Conservation (phyloP, 2,797 vertebrate genomes). For the Lemur catta region DNA sequence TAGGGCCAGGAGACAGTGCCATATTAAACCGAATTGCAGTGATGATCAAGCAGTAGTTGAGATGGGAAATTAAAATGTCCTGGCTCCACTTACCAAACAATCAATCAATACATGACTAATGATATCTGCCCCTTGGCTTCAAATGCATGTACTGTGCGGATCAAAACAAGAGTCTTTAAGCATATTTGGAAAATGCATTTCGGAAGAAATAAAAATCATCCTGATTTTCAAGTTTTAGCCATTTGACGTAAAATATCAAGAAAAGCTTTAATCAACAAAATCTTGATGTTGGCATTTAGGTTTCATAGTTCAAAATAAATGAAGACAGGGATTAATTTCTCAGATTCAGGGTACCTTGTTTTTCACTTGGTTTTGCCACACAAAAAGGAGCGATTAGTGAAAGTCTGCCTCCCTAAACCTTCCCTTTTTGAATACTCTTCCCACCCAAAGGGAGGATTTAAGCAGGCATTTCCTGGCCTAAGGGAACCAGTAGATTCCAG, state of each 20-base stretch:
- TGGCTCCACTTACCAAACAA: conserved; percentile 38
- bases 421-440: background rate
- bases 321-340: background rate
- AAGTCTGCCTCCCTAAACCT: background rate
- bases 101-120: background rate
- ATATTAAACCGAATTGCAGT: conserved; percentile 54
- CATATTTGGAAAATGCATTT: background rate
- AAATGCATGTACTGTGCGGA: background rate
- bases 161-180: conserved; percentile 35
- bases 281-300: background rate
- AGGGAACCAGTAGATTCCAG: background rate
- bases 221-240: background rate
- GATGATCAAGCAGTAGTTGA: conserved; percentile 34
- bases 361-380: background rate
- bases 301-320: background rate
- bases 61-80: conserved; percentile 60
- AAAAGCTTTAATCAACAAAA: background rate
- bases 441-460: background rate
- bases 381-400: background rate
- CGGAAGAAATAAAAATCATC: background rate
- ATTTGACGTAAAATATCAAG: background rate
- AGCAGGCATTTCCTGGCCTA: conserved; percentile 42
- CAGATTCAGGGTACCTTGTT: background rate
- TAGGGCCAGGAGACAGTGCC: conserved; percentile 42
- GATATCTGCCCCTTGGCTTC: background rate